Evolutionary conservation across 35 echinoderm and acorn worm genomes (phyloP).

Genomic region (Lytechinus variegatus): DNA sequence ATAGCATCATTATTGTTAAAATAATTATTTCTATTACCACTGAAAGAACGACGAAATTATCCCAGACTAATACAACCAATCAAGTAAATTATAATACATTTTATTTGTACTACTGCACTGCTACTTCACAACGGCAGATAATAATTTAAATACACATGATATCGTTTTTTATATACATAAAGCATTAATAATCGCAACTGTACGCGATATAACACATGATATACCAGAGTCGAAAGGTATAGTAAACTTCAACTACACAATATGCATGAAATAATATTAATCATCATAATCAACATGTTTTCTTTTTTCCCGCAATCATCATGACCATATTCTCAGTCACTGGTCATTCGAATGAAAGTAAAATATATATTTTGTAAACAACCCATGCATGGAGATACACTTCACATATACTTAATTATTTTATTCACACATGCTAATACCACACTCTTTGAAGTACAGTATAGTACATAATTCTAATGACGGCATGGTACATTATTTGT

Average conservation of each 20-base stretch:
- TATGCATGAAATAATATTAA: not conserved
- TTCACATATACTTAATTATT: not conserved
- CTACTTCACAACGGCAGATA: not conserved
- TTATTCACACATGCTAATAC: not conserved
- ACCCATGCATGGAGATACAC: not conserved
- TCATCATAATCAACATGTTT: not conserved
- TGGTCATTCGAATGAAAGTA: not conserved
- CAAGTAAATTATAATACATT: not conserved
- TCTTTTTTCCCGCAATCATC: not conserved
- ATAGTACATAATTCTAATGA: no score
- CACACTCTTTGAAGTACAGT: not conserved
- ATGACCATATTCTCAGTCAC: not conserved
- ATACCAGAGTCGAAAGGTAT: not conserved
- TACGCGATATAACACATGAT: not conserved
- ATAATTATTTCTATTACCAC: no score
- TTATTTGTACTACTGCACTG: constrained; percentile 1
- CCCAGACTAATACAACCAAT: not conserved
- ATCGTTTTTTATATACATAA: not conserved
- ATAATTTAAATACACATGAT: constrained; percentile 4
- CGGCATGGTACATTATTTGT: not conserved
- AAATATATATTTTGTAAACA: not conserved
- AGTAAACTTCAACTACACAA: not conserved
- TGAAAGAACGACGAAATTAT: not conserved
- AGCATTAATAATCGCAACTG: not conserved
- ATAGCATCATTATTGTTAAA: no score